Percentiles rank a stretch among this genome's conserved stretches.
phyloP scores from a whole-genome alignment of 2,113 vertebrate species.

The Falcunculus frontatus region DNA sequence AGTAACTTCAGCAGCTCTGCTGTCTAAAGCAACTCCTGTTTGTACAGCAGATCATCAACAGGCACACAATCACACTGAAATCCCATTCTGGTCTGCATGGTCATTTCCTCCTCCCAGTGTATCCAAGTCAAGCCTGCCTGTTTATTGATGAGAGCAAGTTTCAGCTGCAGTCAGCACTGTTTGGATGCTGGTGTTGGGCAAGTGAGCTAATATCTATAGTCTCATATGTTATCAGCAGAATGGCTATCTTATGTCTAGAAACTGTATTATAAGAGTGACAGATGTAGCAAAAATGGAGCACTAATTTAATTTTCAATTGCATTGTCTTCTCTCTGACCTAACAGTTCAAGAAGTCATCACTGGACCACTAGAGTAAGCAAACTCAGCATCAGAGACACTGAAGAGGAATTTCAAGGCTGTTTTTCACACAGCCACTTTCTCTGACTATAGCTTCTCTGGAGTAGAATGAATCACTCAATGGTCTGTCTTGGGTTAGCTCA shows the following conservation, averaged over 20 bases:
- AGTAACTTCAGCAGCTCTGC: not conserved
- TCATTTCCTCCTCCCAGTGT: not conserved
- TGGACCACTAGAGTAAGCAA: not conserved
- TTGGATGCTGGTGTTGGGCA: not conserved
- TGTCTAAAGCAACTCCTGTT: not conserved
- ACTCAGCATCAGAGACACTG: not conserved
- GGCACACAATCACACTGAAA: not conserved
- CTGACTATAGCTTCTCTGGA: not conserved
- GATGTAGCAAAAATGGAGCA: not conserved
- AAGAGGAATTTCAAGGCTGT: not conserved
- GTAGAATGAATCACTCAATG: not conserved
- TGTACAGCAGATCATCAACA: not conserved
- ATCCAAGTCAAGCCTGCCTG: not conserved
- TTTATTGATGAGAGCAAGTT: not conserved
- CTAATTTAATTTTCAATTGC: not conserved
- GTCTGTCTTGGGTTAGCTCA: slow-evolving; percentile 31
- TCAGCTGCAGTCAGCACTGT: not conserved
- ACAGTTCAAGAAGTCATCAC: not conserved
- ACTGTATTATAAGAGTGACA: not conserved
- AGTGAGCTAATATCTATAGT: not conserved
- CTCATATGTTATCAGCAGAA: not conserved
- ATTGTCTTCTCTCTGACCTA: not conserved
- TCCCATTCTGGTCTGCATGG: not conserved
- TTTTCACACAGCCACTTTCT: not conserved
- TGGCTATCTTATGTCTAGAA: not conserved